Percentiles rank a stretch among this genome's conserved stretches.
Evolutionary conservation across 2,113 vertebrate species (phyloP).

Genomic region (Grammatotria lemairii): DNA sequence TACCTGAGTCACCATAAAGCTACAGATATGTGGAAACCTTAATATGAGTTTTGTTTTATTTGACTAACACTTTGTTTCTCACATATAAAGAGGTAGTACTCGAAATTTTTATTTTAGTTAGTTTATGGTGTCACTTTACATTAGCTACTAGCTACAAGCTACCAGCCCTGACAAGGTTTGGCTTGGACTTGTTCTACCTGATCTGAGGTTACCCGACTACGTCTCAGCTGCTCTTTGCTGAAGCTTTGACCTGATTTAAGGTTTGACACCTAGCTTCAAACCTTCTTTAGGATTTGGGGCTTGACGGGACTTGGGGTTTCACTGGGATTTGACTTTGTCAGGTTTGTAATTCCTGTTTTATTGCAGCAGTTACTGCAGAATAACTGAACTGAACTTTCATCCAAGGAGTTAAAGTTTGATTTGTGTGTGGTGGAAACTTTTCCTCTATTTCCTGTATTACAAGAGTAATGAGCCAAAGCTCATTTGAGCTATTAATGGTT

Average conservation of each 20-base stretch:
- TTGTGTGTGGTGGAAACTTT: not conserved
- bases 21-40: not conserved
- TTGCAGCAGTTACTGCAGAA: not conserved
- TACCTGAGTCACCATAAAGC: not conserved
- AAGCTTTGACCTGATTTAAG: not conserved
- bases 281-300: not conserved
- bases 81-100: not conserved
- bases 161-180: not conserved
- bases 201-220: not conserved
- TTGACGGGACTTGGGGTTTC: not conserved
- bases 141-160: not conserved
- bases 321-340: not conserved
- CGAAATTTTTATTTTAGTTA: not conserved
- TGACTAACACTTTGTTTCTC: not conserved
- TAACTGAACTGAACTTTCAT: not conserved
- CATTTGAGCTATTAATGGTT: not conserved
- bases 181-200: not conserved
- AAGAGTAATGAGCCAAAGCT: not conserved
- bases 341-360: not conserved
- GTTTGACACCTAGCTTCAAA: not conserved
- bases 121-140: not conserved
- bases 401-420: not conserved
- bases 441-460: not conserved
- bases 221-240: not conserved
- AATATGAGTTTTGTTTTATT: not conserved